Evolutionary conservation across 2,888 invertebrate genomes (phyloP).

Genomic region (Eupeodes latifasciatus): DNA sequence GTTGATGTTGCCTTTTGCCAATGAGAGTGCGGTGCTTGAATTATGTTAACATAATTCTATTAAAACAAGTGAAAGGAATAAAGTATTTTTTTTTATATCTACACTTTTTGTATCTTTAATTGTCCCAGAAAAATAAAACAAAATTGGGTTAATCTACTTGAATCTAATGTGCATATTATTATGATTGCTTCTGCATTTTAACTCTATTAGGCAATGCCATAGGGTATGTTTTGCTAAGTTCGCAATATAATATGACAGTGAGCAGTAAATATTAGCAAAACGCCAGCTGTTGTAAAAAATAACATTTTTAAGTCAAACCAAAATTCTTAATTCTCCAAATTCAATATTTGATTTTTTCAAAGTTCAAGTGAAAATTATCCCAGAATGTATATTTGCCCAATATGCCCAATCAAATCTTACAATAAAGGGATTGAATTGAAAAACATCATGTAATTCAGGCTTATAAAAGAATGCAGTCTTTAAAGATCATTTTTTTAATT

Average conservation of each 20-base stretch:
- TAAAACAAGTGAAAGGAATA: slow-evolving; percentile 23
- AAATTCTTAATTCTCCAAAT: no score
- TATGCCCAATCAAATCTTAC: no score
- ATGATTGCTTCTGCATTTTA: slow-evolving; percentile 27
- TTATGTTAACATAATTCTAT: slow-evolving; percentile 30
- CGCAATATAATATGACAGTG: not conserved
- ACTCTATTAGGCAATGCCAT: not conserved
- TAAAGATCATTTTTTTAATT: no score
- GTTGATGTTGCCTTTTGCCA: not conserved
- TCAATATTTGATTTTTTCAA: no score
- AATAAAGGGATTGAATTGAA: no score
- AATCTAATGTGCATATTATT: slow-evolving; percentile 15
- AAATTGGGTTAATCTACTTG: slow-evolving; percentile 48
- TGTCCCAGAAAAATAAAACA: not conserved
- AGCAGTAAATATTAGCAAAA: no score
- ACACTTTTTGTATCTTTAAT: not conserved
- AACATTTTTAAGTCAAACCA: no score
- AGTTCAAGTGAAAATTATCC: no score
- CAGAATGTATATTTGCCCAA: no score
- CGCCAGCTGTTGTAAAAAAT: no score
- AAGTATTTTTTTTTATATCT: not conserved
- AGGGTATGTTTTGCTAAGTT: not conserved
- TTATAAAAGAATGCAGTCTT: no score
- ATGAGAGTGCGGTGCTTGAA: slow-evolving; percentile 11
- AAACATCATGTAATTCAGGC: no score